Evolutionary conservation across 2,888 invertebrate genomes (phyloP).

Genomic region (Loripinus fragilis): DNA sequence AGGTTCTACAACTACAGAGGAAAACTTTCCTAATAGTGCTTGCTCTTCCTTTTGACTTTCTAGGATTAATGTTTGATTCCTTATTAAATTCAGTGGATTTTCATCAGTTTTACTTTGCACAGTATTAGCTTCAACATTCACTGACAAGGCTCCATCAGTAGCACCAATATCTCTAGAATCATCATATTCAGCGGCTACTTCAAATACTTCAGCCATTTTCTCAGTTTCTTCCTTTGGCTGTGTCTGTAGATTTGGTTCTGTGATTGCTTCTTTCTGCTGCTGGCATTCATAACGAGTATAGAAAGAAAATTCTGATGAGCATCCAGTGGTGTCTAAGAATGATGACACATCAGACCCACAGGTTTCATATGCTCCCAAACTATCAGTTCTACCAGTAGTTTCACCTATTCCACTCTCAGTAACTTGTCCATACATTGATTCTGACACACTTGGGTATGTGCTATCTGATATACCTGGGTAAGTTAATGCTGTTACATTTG

Average conservation of each 20-base stretch:
- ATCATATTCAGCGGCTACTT: not conserved
- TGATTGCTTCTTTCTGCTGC: not conserved
- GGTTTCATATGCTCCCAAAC: slow-evolving; percentile 43
- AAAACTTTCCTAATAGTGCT: not conserved
- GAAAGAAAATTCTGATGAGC: slow-evolving; percentile 50
- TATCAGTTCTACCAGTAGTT: slow-evolving; percentile 16
- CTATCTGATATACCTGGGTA: slow-evolving; percentile 39
- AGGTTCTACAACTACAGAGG: not conserved
- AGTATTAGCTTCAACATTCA: not conserved
- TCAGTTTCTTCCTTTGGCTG: not conserved
- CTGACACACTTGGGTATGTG: slow-evolving; percentile 41
- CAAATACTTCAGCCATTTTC: not conserved
- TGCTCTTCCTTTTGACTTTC: not conserved
- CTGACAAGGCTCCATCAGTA: not conserved
- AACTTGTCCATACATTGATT: not conserved
- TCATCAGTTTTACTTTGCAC: not conserved
- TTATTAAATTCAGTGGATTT: not conserved
- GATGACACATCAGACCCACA: slow-evolving; percentile 41
- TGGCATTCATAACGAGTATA: slow-evolving; percentile 31
- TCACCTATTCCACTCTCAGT: not conserved
- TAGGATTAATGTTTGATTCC: not conserved
- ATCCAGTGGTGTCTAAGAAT: slow-evolving; percentile 45
- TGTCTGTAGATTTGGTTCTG: not conserved
- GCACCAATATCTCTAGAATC: not conserved
- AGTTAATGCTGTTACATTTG: slow-evolving; percentile 10